phyloP scores from a whole-genome alignment of 2,113 vertebrate species.

The Fregetta grallaria region DNA sequence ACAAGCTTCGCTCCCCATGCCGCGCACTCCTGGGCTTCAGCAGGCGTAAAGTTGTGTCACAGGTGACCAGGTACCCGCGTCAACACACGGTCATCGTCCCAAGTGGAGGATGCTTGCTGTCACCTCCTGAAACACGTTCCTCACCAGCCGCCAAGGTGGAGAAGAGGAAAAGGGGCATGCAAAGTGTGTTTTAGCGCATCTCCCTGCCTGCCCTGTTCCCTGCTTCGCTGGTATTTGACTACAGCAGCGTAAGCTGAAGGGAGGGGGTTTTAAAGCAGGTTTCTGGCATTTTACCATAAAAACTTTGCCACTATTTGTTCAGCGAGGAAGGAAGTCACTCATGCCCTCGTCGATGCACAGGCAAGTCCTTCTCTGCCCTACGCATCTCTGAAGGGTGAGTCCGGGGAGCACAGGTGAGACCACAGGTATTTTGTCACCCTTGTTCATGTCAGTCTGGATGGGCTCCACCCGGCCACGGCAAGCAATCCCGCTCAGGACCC shows the following conservation, averaged over 20 bases:
- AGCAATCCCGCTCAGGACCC: neutral
- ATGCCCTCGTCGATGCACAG: neutral
- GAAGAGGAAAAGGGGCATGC: neutral
- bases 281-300: neutral
- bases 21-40: neutral
- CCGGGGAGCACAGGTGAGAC: neutral
- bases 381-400: rapidly evolving
- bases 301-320: neutral
- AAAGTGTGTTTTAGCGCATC: neutral
- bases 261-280: neutral
- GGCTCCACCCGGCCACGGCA: neutral
- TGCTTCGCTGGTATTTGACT: neutral
- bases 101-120: neutral
- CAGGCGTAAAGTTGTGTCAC: neutral
- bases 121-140: neutral
- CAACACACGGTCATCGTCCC: neutral
- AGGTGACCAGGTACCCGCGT: neutral
- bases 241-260: neutral
- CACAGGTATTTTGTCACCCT: neutral
- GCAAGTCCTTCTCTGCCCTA: neutral
- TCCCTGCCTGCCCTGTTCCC: neutral
- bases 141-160: neutral
- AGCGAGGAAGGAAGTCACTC: neutral
- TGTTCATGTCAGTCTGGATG: neutral
- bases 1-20: neutral